Evolutionary conservation across 1,140 invertebrate species (phyloP).

Genomic region (Ooceraea biroi): DNA sequence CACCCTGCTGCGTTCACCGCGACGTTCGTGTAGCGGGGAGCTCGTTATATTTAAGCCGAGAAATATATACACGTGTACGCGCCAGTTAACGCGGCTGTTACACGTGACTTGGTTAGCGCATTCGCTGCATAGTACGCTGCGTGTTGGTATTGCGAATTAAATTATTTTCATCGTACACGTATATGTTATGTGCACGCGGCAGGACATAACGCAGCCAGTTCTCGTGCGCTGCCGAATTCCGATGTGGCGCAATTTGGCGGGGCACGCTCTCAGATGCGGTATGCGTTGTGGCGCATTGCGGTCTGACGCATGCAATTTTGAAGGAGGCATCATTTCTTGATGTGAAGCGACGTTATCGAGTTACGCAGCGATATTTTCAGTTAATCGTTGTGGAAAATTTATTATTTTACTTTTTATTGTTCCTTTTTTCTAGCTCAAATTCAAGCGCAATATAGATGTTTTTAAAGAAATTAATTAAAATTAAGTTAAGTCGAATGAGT

Average conservation of each 20-base stretch:
- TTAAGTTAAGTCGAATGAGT: too few relatives aligned
- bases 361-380: neutral
- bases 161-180: constrained; percentile 51
- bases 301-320: neutral
- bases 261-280: constrained; percentile 1
- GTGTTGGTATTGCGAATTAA: constrained; percentile 57
- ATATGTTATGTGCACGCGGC: neutral
- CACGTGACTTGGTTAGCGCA: constrained; percentile 55
- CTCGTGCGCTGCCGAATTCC: constrained; percentile 46
- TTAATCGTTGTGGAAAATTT: neutral
- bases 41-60: constrained; percentile 63
- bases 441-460: too few relatives aligned
- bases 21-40: constrained; percentile 52
- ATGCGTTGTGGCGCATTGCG: neutral
- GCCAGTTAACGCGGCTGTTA: constrained; percentile 57
- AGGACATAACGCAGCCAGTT: constrained; percentile 44
- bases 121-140: constrained; percentile 40
- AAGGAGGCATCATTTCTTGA: constrained; percentile 8
- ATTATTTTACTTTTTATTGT: neutral
- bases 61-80: constrained; percentile 58
- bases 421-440: too few relatives aligned
- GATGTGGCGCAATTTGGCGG: constrained; percentile 31
- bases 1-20: constrained; percentile 51
- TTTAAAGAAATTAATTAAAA: too few relatives aligned
- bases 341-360: neutral